Conservation (phyloP, 2,888 invertebrate species). For the Aleiodes alternator region DNA sequence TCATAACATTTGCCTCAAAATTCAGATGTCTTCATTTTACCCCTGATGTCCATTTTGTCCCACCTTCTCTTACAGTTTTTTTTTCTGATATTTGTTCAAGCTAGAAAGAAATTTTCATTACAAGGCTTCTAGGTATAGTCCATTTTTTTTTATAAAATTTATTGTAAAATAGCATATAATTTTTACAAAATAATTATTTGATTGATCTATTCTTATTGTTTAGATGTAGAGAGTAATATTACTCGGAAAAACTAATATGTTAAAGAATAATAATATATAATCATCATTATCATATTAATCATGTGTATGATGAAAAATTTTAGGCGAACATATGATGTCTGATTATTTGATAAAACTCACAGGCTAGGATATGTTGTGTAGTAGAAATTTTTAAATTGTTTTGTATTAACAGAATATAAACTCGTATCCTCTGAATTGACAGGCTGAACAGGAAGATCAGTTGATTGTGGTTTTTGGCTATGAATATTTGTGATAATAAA, state of each 20-base stretch:
- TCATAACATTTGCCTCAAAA: too few relatives aligned
- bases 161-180: slow-evolving; percentile 31
- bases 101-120: too few relatives aligned
- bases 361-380: slow-evolving; percentile 70
- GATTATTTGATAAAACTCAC: slow-evolving; percentile 55
- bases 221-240: neutral
- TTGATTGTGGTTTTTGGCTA: slow-evolving; percentile 59
- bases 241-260: neutral
- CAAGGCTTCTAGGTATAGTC: too few relatives aligned
- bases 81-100: too few relatives aligned
- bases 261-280: neutral
- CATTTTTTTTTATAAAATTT: slow-evolving; percentile 12
- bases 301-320: neutral
- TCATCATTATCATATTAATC: neutral
- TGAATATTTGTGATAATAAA: slow-evolving; percentile 67
- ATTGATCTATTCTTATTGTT: slow-evolving; percentile 4
- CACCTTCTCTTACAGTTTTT: too few relatives aligned
- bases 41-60: too few relatives aligned
- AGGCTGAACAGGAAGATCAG: slow-evolving; percentile 62
- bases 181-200: slow-evolving; percentile 19
- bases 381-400: slow-evolving; percentile 67
- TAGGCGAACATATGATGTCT: neutral
- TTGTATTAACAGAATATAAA: slow-evolving; percentile 64
- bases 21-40: too few relatives aligned
- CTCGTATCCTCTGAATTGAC: slow-evolving; percentile 65